phyloP scores from a whole-genome alignment of 2,797 vertebrate genomes.

The Anisognathus igniventris region DNA sequence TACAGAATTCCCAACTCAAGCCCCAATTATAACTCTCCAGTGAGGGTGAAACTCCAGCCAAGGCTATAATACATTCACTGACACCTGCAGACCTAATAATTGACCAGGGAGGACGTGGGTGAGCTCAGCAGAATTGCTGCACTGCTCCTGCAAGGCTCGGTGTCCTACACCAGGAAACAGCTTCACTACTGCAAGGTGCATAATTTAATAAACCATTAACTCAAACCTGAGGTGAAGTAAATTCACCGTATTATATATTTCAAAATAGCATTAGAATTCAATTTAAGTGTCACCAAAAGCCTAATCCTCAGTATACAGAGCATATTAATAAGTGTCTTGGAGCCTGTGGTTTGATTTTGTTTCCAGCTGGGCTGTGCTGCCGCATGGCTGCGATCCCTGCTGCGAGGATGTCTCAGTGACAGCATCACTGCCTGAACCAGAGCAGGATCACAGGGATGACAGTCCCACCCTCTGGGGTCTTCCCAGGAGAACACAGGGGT shows the following conservation, averaged over 20 bases:
- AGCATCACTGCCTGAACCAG: rapidly evolving
- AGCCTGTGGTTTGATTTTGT: conserved; percentile 37
- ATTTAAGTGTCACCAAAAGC: conserved; percentile 64
- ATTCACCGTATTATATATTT: conserved; percentile 59
- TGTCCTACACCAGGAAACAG: not conserved
- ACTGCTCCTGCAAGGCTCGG: not conserved
- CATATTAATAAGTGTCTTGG: conserved; percentile 42
- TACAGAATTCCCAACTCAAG: not conserved
- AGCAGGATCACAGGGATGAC: not conserved
- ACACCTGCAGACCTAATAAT: conserved; percentile 35
- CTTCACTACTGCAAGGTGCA: conserved; percentile 16
- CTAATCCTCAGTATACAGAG: conserved; percentile 42
- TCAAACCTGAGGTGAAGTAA: conserved; percentile 64
- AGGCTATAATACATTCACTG: not conserved
- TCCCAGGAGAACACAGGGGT: rapidly evolving
- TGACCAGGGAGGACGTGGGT: conserved; percentile 6
- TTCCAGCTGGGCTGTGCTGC: conserved; percentile 28
- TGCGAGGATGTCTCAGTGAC: not conserved
- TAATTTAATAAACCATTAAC: conserved; percentile 69
- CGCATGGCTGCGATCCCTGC: not conserved
- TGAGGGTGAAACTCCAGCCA: not conserved
- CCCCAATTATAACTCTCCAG: not conserved
- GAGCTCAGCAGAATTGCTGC: conserved; percentile 38
- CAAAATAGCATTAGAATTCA: conserved; percentile 71
- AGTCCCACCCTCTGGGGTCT: not conserved